These are phyloP conservation scores for Flexamia atlantica DNA, from an alignment of 2,888 invertebrate genomes.

Conservation along the genomic window DNA sequence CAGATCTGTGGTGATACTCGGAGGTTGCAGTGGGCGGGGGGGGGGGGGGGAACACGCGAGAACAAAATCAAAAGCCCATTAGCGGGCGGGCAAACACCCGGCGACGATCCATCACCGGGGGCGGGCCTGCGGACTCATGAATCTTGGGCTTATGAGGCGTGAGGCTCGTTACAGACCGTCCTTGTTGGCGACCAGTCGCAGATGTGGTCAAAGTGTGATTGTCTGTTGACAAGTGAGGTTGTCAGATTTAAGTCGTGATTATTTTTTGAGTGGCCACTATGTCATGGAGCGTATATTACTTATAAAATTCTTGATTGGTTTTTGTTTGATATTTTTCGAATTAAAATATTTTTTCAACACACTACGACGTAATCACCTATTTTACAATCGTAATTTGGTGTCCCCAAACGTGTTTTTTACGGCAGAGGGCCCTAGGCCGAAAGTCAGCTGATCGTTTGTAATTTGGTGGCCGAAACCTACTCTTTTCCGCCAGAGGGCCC, in stretches of 20 bases:
- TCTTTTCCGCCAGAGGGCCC: too few relatives aligned
- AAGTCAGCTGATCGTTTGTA: too few relatives aligned
- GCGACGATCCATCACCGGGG: constrained; percentile 14
- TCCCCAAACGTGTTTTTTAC: too few relatives aligned
- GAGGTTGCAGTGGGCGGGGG: neutral
- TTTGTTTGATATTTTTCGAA: too few relatives aligned
- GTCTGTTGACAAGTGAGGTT: neutral
- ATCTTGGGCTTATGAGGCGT: constrained; percentile 17
- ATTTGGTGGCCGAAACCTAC: too few relatives aligned
- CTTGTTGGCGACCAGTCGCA: neutral
- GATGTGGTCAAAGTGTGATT: neutral
- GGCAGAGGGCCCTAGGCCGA: too few relatives aligned
- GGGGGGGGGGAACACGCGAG: neutral
- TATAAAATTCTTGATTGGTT: too few relatives aligned
- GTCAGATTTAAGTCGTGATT: neutral
- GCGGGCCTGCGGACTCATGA: neutral
- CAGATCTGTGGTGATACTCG: neutral
- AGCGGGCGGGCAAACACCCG: neutral
- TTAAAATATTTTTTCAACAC: too few relatives aligned
- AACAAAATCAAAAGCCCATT: constrained; percentile 43
- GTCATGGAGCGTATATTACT: too few relatives aligned
- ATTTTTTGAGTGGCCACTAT: too few relatives aligned
- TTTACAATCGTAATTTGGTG: too few relatives aligned
- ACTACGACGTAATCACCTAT: too few relatives aligned
- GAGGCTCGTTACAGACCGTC: neutral